Evolutionary conservation across 2,888 invertebrate species (phyloP), one percentile per base, ranked within the genome.

Genomic region (Brenthis hecate): DNA sequence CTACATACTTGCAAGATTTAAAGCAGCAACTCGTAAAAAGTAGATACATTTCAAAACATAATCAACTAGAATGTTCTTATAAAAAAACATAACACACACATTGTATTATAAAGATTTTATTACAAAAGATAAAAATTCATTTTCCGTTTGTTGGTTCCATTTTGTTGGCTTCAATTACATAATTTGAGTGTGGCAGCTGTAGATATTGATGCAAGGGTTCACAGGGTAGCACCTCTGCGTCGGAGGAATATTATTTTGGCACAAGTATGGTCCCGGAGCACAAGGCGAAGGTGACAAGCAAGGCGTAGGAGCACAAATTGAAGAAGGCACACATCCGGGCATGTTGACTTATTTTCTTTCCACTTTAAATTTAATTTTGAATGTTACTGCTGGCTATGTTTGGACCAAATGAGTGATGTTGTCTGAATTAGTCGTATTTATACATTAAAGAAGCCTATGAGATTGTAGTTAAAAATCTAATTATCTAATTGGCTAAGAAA

Each of bases 171-270:
- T 16, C 62, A 14, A 58, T 80, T 80, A 92, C 86, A 91, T 84
- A 48, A 92, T 89, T 76, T 91, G 91, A n/a, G 91, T 92, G 68
- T 88, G 78, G 74, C 88, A 89, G 76, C 91, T 92, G 82, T 91
- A 92, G 74, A 92, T 90, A 72, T 92, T 91, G 78, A 92, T 91
- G 77, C 89, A 89, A 2, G 91, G 91, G 69, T 86, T 86, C 54
- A 87, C 80, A 36, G 82, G 81, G 68, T 81, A 83, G 66, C 79
- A 77, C 67, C 85, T 82, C 54, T 81, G 80, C 6, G 75, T 68
- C 11, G 83, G 82, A 2, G 84, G 83, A 5, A 76, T 71, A 57
- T 73, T 80, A 69, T 73, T 80, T n/a, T 81, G 76, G 71, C 82
- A 86, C 48, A 79, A 16, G 70, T 80, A 77, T 0, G 83, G 79